phyloP scores from a whole-genome alignment of 2,888 invertebrate genomes.

The Zaprionus obscuricornis region DNA sequence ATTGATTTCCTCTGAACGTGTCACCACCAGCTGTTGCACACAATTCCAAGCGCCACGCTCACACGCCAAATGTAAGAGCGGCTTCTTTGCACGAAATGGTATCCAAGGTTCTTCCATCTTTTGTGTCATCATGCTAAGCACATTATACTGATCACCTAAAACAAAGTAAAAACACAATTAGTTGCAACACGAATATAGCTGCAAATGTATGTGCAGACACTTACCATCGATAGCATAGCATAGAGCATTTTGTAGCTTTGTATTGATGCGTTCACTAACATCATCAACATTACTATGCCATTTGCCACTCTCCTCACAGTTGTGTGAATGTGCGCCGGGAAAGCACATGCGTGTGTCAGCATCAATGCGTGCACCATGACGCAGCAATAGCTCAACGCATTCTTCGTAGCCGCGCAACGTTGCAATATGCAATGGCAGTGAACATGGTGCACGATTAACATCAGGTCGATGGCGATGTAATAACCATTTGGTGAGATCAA shows the following conservation, averaged over 20 bases:
- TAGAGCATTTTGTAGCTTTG: slow-evolving; percentile 88
- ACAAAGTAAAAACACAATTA: not conserved
- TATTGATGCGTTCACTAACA: slow-evolving; percentile 83
- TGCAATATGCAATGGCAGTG: slow-evolving; percentile 89
- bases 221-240: slow-evolving; percentile 88
- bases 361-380: slow-evolving; percentile 89
- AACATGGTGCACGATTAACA: slow-evolving; percentile 89
- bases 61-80: slow-evolving; percentile 88
- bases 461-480: slow-evolving; percentile 87
- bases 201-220: too few relatives aligned
- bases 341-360: slow-evolving; percentile 90
- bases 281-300: slow-evolving; percentile 85
- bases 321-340: slow-evolving; percentile 88
- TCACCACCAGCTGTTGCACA: slow-evolving; percentile 87
- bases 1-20: slow-evolving; percentile 88
- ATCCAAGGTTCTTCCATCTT: slow-evolving; percentile 89
- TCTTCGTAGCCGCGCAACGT: slow-evolving; percentile 89
- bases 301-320: slow-evolving; percentile 88
- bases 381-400: slow-evolving; percentile 87
- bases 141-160: slow-evolving; percentile 87
- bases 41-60: slow-evolving; percentile 89
- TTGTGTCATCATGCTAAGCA: slow-evolving; percentile 87
- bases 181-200: not conserved
- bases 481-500: slow-evolving; percentile 88
- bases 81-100: slow-evolving; percentile 86